These are phyloP conservation scores for Cossypha caffra DNA, from an alignment of 2,797 vertebrate species.

Conservation along the genomic window DNA sequence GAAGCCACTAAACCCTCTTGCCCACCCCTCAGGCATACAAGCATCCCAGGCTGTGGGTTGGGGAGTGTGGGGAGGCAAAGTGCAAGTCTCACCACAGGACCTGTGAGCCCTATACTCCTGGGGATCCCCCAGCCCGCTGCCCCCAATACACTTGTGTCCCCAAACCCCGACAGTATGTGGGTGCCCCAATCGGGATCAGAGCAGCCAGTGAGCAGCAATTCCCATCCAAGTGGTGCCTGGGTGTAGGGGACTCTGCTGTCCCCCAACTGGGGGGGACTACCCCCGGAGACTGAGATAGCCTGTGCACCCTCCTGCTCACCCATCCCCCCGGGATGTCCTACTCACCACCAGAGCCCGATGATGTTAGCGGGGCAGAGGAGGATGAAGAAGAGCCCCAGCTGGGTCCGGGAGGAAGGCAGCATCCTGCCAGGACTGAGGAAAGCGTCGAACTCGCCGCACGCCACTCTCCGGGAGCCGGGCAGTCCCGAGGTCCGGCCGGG, in stretches of 20 bases:
- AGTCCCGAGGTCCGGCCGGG: not conserved
- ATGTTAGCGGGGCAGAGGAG: constrained; percentile 92
- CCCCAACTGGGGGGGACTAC: not conserved
- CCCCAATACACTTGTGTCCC: rapidly evolving
- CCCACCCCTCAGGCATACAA: not conserved
- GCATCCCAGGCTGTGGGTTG: not conserved
- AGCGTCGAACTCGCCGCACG: not conserved
- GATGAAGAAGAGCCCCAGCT: constrained; percentile 90
- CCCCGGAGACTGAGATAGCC: not conserved
- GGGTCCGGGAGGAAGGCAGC: constrained; percentile 85
- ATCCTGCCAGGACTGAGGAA: constrained; percentile 64
- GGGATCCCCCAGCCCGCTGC: not conserved
- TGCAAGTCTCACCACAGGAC: not conserved
- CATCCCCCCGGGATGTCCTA: constrained; percentile 25
- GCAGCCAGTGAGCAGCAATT: not conserved
- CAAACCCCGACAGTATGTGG: rapidly evolving
- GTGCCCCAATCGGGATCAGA: not conserved
- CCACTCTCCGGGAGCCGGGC: not conserved
- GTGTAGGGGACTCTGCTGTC: not conserved
- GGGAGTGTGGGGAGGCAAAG: not conserved
- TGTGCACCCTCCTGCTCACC: not conserved
- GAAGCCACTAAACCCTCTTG: not conserved
- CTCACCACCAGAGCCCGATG: constrained; percentile 96
- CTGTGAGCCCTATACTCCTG: not conserved
- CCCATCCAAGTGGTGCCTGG: not conserved